These are phyloP conservation scores for Endotricha flammealis DNA, from an alignment of 2,888 invertebrate genomes.

Conservation along the genomic window DNA sequence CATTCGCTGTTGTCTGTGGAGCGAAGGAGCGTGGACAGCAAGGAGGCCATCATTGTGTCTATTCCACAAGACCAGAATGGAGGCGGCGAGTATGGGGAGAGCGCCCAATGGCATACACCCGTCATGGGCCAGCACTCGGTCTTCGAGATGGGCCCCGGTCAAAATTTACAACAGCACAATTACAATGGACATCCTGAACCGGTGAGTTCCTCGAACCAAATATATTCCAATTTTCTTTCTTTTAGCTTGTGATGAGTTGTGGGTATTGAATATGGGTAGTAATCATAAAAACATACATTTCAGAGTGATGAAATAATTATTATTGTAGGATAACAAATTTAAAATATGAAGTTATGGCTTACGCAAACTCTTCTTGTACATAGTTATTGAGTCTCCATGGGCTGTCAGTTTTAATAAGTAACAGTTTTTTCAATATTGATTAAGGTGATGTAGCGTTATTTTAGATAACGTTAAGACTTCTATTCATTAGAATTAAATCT, in stretches of 20 bases:
- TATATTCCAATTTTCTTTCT: neutral
- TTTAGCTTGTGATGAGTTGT: neutral
- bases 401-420: no score
- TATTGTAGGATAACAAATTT: no score
- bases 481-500: no score
- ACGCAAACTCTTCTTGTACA: no score
- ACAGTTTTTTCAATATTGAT: no score
- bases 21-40: slow-evolving; percentile 80
- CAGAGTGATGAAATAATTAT: no score
- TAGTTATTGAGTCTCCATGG: no score
- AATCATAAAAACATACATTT: no score
- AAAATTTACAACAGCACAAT: slow-evolving; percentile 65
- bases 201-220: slow-evolving; percentile 32
- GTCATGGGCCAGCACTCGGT: slow-evolving; percentile 77
- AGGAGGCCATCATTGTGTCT: slow-evolving; percentile 71
- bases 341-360: no score
- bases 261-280: neutral
- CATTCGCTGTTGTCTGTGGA: slow-evolving; percentile 82
- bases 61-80: slow-evolving; percentile 67
- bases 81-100: slow-evolving; percentile 69
- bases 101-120: slow-evolving; percentile 81
- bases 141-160: slow-evolving; percentile 59
- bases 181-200: slow-evolving; percentile 74
- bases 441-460: no score
- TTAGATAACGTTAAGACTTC: no score